These are phyloP conservation scores for Zaprionus taronus DNA, from an alignment of 1,140 invertebrate species.

Conservation along the genomic window DNA sequence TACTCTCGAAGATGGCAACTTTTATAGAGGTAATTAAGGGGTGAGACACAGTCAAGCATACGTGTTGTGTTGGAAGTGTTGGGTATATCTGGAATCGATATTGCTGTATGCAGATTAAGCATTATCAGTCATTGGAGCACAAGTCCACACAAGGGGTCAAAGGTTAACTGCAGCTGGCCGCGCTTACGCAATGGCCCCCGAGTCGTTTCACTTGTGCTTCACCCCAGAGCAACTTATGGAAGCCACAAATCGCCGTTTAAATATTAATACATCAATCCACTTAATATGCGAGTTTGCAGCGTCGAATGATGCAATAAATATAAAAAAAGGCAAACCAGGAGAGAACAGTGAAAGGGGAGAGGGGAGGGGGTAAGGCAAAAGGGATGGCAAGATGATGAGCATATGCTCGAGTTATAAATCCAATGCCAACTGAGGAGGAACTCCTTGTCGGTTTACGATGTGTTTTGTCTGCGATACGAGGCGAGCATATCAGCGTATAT, in stretches of 20 bases:
- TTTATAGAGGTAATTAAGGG: conserved; percentile 52
- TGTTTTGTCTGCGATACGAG: conserved; percentile 30
- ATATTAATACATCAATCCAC: conserved; percentile 84
- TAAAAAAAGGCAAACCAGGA: conserved; percentile 60
- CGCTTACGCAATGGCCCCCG: conserved; percentile 18
- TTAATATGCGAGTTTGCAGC: conserved; percentile 80
- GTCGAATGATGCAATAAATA: conserved; percentile 79
- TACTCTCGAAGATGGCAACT: conserved; percentile 26
- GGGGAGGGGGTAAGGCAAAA: background rate
- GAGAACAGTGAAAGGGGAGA: background rate
- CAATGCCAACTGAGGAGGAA: conserved; percentile 11
- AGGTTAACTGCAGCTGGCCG: conserved; percentile 21
- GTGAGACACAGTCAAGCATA: conserved; percentile 16
- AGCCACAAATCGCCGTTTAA: conserved; percentile 80
- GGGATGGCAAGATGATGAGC: conserved; percentile 38
- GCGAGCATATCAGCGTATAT: conserved; percentile 12
- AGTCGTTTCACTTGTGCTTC: conserved; percentile 21
- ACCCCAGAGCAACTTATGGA: conserved; percentile 13
- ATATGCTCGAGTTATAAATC: conserved; percentile 55
- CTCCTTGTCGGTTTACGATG: conserved; percentile 32
- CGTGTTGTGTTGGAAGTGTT: conserved; percentile 12
- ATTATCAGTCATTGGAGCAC: conserved; percentile 35
- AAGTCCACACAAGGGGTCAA: conserved; percentile 41
- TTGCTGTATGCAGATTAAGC: conserved; percentile 47
- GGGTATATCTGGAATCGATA: conserved; percentile 36